Conservation (phyloP, 2,797 vertebrate genomes). For the Sebastes melanostomus region DNA sequence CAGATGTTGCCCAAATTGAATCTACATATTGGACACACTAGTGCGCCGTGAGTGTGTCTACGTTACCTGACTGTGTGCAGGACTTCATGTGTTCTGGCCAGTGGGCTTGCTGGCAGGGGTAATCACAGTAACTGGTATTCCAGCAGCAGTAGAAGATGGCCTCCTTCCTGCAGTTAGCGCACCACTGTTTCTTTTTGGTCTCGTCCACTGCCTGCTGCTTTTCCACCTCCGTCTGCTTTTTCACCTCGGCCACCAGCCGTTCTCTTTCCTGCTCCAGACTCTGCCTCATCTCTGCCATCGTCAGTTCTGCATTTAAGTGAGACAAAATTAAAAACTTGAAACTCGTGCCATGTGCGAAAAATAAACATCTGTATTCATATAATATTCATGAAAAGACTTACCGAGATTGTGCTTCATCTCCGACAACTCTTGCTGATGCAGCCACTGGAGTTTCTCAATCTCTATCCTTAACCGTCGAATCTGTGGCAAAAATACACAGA, state of each 20-base stretch:
- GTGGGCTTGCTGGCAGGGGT: slow-evolving; percentile 98
- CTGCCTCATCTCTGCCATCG: slow-evolving; percentile 99
- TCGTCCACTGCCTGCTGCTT: slow-evolving; percentile 96
- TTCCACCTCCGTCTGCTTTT: slow-evolving; percentile 94
- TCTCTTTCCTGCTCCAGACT: slow-evolving; percentile 97
- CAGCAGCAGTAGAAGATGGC: slow-evolving; percentile 99
- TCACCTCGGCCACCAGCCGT: slow-evolving; percentile 93
- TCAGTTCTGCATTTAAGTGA: slow-evolving; percentile 86
- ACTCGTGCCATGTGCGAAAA: not conserved
- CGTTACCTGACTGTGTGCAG: slow-evolving; percentile 96
- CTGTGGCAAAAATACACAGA: slow-evolving; percentile 68
- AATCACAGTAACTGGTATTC: slow-evolving; percentile 99
- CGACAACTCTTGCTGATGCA: slow-evolving; percentile 95
- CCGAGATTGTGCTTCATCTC: slow-evolving; percentile 99
- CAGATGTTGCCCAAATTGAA: not conserved
- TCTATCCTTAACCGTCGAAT: slow-evolving; percentile 96
- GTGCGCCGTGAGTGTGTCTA: not conserved
- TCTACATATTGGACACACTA: not conserved
- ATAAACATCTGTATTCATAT: not conserved
- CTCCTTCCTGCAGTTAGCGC: slow-evolving; percentile 97
- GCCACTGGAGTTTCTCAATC: slow-evolving; percentile 98
- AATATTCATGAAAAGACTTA: slow-evolving; percentile 50
- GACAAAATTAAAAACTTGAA: not conserved
- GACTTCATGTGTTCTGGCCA: slow-evolving; percentile 99
- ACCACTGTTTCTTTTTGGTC: slow-evolving; percentile 99